These are phyloP conservation scores for Mesoclemmys tuberculata DNA, from an alignment of 2,113 vertebrate species.

Conservation along the genomic window DNA sequence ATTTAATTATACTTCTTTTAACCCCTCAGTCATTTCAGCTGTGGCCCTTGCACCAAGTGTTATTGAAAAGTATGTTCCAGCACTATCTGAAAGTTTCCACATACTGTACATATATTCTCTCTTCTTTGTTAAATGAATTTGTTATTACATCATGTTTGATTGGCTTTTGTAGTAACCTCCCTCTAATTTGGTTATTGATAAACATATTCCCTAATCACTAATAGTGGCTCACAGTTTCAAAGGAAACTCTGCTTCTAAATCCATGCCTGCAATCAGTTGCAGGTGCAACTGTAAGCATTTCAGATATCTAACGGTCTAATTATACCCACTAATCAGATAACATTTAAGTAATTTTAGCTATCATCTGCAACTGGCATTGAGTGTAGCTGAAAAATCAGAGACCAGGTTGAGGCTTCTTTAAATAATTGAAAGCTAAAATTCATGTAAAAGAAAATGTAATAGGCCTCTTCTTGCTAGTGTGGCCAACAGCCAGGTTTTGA, in stretches of 20 bases:
- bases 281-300: background rate
- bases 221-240: background rate
- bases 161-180: background rate
- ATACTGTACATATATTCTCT: background rate
- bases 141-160: background rate
- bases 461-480: background rate
- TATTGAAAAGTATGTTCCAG: background rate
- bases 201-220: background rate
- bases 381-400: background rate
- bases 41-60: background rate
- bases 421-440: background rate
- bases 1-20: background rate
- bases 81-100: background rate
- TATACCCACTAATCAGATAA: background rate
- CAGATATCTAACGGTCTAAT: background rate
- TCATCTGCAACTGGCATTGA: background rate
- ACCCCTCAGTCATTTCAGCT: background rate
- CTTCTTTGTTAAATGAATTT: background rate
- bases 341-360: no score
- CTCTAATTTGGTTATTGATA: background rate
- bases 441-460: background rate
- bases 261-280: background rate
- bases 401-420: background rate
- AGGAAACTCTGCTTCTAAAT: background rate
- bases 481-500: background rate